Percentiles rank a stretch among this genome's conserved stretches.
phyloP scores from a whole-genome alignment of 1,140 invertebrate species.

The Agrypnia vestita region DNA sequence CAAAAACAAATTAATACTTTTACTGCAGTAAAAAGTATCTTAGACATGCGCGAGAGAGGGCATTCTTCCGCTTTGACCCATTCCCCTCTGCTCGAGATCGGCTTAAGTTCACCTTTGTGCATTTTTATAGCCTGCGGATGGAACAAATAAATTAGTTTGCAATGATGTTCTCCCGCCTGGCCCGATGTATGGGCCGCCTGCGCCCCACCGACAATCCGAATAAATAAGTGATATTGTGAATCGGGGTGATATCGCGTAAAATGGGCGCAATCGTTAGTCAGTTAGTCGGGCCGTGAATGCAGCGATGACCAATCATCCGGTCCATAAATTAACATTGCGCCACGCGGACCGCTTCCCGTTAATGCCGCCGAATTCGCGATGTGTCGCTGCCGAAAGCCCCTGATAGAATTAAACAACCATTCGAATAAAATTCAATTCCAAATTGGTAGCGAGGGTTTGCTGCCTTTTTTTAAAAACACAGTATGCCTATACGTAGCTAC shows the following conservation, averaged over 20 bases:
- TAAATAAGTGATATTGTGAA: constrained; percentile 37
- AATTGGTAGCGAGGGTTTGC: not conserved
- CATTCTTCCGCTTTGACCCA: no score
- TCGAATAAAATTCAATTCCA: constrained; percentile 34
- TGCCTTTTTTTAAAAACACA: no score
- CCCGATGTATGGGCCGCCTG: no score
- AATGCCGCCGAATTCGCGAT: constrained; percentile 18
- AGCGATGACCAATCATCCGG: constrained; percentile 24
- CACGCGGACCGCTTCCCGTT: not conserved
- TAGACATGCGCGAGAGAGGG: no score
- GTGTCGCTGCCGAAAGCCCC: constrained; percentile 37
- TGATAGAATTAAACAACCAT: constrained; percentile 38
- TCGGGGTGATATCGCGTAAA: constrained; percentile 37
- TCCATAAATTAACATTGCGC: constrained; percentile 36
- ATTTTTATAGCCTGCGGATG: no score
- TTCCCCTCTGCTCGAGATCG: no score
- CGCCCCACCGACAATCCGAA: not conserved
- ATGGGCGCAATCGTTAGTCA: constrained; percentile 33
- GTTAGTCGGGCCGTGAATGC: constrained; percentile 20
- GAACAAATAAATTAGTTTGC: no score
- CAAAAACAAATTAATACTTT: no score
- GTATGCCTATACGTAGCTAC: no score
- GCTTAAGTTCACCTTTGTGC: no score
- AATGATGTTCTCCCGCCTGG: no score
- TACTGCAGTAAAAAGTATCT: no score